Evolutionary conservation across 2,888 invertebrate genomes (phyloP), one percentile per base, ranked within the genome.

Genomic region (Cephus runcator): DNA sequence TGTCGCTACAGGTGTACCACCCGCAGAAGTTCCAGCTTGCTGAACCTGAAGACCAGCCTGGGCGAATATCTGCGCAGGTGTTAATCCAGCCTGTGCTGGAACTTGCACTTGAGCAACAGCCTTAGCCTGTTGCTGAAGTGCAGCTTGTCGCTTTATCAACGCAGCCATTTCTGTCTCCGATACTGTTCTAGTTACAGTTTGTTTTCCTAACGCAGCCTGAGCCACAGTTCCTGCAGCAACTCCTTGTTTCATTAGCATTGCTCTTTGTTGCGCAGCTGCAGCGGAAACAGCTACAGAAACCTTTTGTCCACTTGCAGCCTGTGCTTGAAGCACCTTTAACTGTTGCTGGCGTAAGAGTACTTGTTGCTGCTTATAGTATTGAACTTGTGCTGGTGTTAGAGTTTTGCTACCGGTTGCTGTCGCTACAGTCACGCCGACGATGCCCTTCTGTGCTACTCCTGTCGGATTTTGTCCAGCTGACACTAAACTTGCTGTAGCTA

Each of bases 291-390:
- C 90, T 0, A 92, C 92, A 0, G 91, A 90, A 12, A 89, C 87
- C 80, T 92, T 92, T 76, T 91, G 92, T 12, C 89, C 89, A 12
- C 86, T 84, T 3, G 83, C 87, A 0, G 88, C 88, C 56, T 90
- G 91, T 0, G 88, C 88, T 30, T 91, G 91, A 9, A 90, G 69
- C 4, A 87, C 87, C 78, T 91, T 90, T 9, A 88, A 81, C 15
- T 90, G 84, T 88, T 83, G 93, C 80, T 82, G 92, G 86, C 77
- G 92, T 84, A 83, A 91, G 87, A 81, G 90, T 87, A 80, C 90
- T 88, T 85, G 93, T 88, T 94, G 94, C 87, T 95, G 95, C n/a
- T 95, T 93, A 83, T 94, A 94, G 85, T 95, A 92, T 85, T 95
- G 94, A 77, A 94, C 85, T 83, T 94, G 94, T 0, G 93, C 93